These are phyloP conservation scores for Panorpa germanica DNA, from an alignment of 2,888 invertebrate genomes.

Conservation along the genomic window DNA sequence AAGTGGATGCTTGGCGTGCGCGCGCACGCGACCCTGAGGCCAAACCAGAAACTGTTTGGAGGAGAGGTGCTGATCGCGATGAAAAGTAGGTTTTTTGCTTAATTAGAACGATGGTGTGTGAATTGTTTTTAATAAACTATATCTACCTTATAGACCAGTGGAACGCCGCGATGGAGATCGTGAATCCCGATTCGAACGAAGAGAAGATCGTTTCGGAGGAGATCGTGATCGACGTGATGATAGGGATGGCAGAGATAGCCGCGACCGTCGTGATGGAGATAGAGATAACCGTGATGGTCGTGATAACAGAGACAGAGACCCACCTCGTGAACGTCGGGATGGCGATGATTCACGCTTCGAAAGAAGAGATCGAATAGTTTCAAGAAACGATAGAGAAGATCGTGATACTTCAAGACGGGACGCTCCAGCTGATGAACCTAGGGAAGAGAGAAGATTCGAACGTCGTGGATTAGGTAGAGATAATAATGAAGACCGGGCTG, in stretches of 20 bases:
- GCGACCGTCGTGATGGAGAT: conserved; percentile 15
- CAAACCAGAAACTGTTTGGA: too few relatives aligned
- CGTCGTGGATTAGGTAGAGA: conserved; percentile 7
- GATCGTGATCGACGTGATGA: conserved; percentile 13
- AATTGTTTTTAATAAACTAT: conserved; percentile 11
- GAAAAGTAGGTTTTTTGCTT: too few relatives aligned
- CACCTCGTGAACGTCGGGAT: too few relatives aligned
- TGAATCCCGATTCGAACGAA: conserved; percentile 6
- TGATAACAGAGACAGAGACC: conserved; percentile 12
- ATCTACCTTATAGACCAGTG: conserved; percentile 8
- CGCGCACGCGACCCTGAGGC: too few relatives aligned
- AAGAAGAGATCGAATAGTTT: background rate
- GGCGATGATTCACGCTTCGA: too few relatives aligned
- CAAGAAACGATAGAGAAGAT: background rate
- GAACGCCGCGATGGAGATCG: conserved; percentile 9
- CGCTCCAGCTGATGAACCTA: conserved; percentile 2
- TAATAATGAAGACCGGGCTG: conserved; percentile 4
- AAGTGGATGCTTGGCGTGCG: too few relatives aligned
- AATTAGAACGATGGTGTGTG: too few relatives aligned
- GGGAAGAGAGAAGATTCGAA: too few relatives aligned
- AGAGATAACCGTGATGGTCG: conserved; percentile 15
- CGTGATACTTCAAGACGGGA: background rate
- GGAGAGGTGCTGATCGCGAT: too few relatives aligned
- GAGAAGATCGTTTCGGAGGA: conserved; percentile 9
- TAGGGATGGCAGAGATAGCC: conserved; percentile 14